Evolutionary conservation across 2,888 invertebrate species (phyloP), one percentile per base, ranked within the genome.

Genomic region (Mythimna pallens): DNA sequence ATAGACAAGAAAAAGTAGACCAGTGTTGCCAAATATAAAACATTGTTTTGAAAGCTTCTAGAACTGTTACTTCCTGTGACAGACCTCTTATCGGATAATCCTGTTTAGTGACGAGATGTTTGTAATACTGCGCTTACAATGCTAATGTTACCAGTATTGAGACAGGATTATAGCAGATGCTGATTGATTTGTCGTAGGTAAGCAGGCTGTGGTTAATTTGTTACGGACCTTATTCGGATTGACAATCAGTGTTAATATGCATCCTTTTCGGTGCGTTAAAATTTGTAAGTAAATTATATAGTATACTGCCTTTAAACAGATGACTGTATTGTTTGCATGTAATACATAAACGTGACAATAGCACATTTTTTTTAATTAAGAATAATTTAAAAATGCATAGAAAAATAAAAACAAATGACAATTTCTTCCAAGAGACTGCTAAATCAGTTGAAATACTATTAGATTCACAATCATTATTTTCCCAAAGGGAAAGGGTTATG

Each of bases 11-110:
- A 20, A 64, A 70, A 80, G 59, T 68, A 54, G 70, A 61, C 12
- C 67, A 65, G 62, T 70, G 55, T 70, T 77, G 22, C 63, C 36
- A 55, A 40, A 58, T 12, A 70, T 10, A 61, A 74, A 47, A 63
- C 67, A 68, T 52, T 52, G 57, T 66, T 30, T 68, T 74, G 43
- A 64, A 82, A 65, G 64, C n/a, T 50, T 50, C 20, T 25, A 25
- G 25, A 25, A 25, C 25, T 40, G 55, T 14, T 10, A 64, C 59
- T 36, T 8, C 67, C 40, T 58, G 40, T 71, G 43, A 10, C 54
- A 47, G 7, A 47, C 47, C 47, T 47, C 47, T 47, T 43, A 34
- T 14, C 40, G 54, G 73, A 76, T 84, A 64, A 83, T 83, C 84
- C 69, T 52, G 66, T 71, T 76, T 25, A 66, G 61, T 40, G 58